phyloP scores from a whole-genome alignment of 2,113 vertebrate species.

The Ariopsis seemanni region DNA sequence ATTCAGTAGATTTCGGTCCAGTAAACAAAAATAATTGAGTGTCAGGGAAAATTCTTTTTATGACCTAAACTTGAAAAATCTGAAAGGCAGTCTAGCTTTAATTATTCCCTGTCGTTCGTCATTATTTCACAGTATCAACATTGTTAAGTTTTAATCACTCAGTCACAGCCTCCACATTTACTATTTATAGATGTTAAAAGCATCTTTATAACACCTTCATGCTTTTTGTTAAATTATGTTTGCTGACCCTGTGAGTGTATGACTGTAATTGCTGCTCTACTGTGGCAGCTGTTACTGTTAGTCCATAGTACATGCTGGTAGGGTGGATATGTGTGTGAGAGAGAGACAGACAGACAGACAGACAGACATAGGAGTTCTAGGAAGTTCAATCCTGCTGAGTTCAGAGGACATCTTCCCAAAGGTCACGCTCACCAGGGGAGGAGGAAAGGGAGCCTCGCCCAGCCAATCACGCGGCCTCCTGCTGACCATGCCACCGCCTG shows the following conservation, averaged over 20 bases:
- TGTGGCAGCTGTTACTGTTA: not conserved
- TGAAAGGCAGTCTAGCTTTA: not conserved
- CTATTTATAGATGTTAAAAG: constrained; percentile 31
- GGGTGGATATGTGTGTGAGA: not conserved
- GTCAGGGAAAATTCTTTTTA: too few relatives aligned
- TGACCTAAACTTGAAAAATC: too few relatives aligned
- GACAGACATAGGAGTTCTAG: constrained; percentile 32
- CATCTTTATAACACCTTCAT: constrained; percentile 6
- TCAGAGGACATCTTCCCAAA: constrained; percentile 56
- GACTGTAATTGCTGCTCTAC: constrained; percentile 17
- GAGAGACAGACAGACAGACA: not conserved
- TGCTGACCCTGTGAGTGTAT: constrained; percentile 14
- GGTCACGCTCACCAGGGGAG: constrained; percentile 54
- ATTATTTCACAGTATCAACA: not conserved
- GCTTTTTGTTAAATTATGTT: constrained; percentile 28
- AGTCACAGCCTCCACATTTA: constrained; percentile 2
- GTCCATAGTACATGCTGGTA: not conserved
- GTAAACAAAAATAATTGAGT: too few relatives aligned
- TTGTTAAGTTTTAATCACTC: not conserved
- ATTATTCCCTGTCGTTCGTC: not conserved
- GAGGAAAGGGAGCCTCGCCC: constrained; percentile 44
- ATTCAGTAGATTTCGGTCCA: too few relatives aligned
- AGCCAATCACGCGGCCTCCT: constrained; percentile 50
- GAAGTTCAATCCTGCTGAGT: constrained; percentile 53
- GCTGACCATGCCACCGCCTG: constrained; percentile 44